Evolutionary conservation across 2,888 invertebrate genomes (phyloP), one percentile per base, ranked within the genome.

Genomic region (Pterostichus niger): DNA sequence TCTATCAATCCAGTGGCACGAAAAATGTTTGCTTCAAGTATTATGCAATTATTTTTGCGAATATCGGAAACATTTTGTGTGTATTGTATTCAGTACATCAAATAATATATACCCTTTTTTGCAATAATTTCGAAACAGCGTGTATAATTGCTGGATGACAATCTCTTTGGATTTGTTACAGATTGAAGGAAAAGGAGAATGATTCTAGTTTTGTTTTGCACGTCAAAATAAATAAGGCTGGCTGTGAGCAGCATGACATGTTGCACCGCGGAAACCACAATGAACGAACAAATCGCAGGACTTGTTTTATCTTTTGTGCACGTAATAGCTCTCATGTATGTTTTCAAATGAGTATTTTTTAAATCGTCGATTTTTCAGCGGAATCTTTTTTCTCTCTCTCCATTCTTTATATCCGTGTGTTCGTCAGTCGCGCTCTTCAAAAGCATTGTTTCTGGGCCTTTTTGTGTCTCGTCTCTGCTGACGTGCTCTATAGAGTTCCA

Each of bases 341-440:
- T 61, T 59, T 75, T 46, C 82, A 75, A 82, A 82, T 75, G 59
- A 59, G 46, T 82, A 73, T 73, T 75, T 82, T 82, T 75, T 61
- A 82, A 82, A 75, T 82, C 46, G 75, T 31, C 75, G 73, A 82
- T 82, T 82, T 82, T 82, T 82, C 82, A 82, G 31, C 54, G 40
- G 17, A 49, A 64, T 31, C 61, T 61, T 46, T 56, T 46, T 52
- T 64, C 80, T 64, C 61, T 64, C 61, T 44, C 7, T 79, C 61
- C 33, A n/a, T 68, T 15, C 64, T 81, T 44, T 49, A 81, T 71
- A 54, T 71, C 35, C 49, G 46, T 64, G 46, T 68, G 33, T 40
- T 71, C 56, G 49, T 81, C 35, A 40, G 40, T 40, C 40, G 40
- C 40, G 40, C 40, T 6, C 40, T 40, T 40, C 40, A 71, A 44